Evolutionary conservation across 2,888 invertebrate genomes (phyloP).

Genomic region (Ischnus inquisitorius): DNA sequence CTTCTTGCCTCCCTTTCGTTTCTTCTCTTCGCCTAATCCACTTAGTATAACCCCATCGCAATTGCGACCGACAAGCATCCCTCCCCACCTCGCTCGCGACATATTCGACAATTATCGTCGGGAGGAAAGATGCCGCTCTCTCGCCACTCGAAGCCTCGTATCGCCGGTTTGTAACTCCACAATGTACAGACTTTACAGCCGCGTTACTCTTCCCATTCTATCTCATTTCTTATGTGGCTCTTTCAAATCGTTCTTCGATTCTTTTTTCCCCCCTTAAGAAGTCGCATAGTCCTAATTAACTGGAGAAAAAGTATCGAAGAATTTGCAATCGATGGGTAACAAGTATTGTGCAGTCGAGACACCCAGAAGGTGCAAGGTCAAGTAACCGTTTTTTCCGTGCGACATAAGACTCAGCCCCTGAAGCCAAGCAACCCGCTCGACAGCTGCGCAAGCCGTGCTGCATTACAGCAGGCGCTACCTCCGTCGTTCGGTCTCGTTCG

Average conservation of each 20-base stretch:
- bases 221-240: conserved; percentile 21
- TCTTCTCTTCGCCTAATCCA: conserved; percentile 66
- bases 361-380: too few species aligned
- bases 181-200: conserved; percentile 63
- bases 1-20: conserved; percentile 68
- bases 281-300: conserved; percentile 35
- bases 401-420: conserved; percentile 43
- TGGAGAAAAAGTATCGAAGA: neutral
- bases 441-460: conserved; percentile 55
- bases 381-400: too few species aligned
- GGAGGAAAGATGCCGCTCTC: conserved; percentile 60
- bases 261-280: neutral
- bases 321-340: conserved; percentile 16
- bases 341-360: too few species aligned
- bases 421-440: conserved; percentile 40
- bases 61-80: conserved; percentile 55
- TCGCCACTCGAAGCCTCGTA: conserved; percentile 47
- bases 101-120: conserved; percentile 67
- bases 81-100: conserved; percentile 37
- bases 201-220: conserved; percentile 41
- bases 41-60: conserved; percentile 61
- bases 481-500: conserved; percentile 46
- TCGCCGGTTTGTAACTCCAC: conserved; percentile 53
- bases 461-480: conserved; percentile 35
- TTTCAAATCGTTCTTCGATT: neutral